Evolutionary conservation across 2,888 invertebrate species (phyloP).

Genomic region (Ferrisia virgata): DNA sequence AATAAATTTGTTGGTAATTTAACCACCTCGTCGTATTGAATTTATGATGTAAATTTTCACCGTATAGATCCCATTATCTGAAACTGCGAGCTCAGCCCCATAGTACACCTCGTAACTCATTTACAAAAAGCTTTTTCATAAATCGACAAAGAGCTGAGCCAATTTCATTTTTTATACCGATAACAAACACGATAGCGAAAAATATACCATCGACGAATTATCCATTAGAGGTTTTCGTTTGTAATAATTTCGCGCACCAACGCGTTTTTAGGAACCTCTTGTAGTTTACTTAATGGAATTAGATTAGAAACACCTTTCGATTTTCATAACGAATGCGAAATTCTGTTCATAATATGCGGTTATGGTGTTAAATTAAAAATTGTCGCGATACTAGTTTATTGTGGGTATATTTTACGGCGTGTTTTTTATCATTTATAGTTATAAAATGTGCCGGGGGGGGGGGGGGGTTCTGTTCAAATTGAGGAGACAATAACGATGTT

Average conservation of each 20-base stretch:
- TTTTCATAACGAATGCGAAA: neutral
- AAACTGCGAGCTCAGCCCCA: neutral
- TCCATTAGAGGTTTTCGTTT: slow-evolving; percentile 3
- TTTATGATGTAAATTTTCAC: neutral
- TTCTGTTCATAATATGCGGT: too few relatives aligned
- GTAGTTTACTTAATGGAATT: neutral
- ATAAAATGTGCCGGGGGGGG: too few relatives aligned
- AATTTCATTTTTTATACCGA: neutral
- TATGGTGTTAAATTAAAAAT: neutral
- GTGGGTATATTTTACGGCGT: too few relatives aligned
- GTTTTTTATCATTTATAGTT: too few relatives aligned
- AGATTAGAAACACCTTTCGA: neutral
- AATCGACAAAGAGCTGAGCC: neutral
- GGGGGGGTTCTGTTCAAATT: too few relatives aligned
- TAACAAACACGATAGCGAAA: neutral
- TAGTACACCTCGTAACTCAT: neutral
- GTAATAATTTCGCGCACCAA: neutral
- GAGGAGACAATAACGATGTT: too few relatives aligned
- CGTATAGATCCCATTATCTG: neutral
- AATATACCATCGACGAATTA: slow-evolving; percentile 7
- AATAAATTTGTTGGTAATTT: too few relatives aligned
- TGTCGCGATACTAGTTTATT: too few relatives aligned
- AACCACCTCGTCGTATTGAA: neutral
- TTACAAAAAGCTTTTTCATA: slow-evolving; percentile 3
- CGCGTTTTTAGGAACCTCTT: neutral